Conservation (phyloP, 2,888 invertebrate species). For the Eilema depressum region DNA sequence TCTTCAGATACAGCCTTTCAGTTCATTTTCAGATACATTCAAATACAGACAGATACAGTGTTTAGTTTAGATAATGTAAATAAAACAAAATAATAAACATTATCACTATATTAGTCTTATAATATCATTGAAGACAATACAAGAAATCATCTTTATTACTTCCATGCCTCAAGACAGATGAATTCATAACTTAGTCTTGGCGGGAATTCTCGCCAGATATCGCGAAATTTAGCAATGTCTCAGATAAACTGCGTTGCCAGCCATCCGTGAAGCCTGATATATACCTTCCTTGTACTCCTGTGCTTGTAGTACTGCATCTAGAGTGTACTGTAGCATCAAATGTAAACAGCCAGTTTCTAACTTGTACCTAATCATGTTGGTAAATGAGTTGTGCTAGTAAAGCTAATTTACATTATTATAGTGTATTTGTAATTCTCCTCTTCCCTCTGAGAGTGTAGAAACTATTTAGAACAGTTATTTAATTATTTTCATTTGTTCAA, state of each 20-base stretch:
- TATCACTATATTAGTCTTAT: neutral
- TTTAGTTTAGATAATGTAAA: neutral
- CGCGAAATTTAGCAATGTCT: slow-evolving; percentile 49
- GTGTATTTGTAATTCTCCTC: neutral
- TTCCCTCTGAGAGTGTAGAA: too few relatives aligned
- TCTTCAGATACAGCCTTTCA: too few relatives aligned
- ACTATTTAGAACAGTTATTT: too few relatives aligned
- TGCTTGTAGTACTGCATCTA: neutral
- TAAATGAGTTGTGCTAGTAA: neutral
- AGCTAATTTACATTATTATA: neutral
- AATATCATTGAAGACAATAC: neutral
- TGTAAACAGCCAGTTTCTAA: neutral
- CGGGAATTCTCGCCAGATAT: slow-evolving; percentile 51
- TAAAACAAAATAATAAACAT: neutral
- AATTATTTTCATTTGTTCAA: too few relatives aligned
- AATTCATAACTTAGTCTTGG: slow-evolving; percentile 54
- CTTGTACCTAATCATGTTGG: neutral
- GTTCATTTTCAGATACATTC: too few relatives aligned
- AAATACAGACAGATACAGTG: too few relatives aligned
- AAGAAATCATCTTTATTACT: slow-evolving; percentile 6
- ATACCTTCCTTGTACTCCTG: slow-evolving; percentile 23
- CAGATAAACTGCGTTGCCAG: slow-evolving; percentile 61
- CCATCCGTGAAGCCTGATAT: slow-evolving; percentile 62
- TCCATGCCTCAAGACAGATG: slow-evolving; percentile 41
- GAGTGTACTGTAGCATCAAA: slow-evolving; percentile 2